These are phyloP conservation scores for Melanogrammus aeglefinus DNA, from an alignment of 2,797 vertebrate genomes.

Conservation along the genomic window DNA sequence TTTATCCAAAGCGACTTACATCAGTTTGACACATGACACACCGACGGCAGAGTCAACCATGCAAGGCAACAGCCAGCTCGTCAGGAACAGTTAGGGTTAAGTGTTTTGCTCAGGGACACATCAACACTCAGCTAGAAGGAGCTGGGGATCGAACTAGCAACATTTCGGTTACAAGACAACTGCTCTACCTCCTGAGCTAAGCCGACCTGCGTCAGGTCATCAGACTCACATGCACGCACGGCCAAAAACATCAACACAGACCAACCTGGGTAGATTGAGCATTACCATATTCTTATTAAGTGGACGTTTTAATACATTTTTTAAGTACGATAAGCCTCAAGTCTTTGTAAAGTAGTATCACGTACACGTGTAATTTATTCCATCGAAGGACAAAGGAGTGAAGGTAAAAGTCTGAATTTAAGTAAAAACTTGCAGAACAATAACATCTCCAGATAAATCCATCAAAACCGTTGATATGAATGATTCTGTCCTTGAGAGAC, in stretches of 20 bases:
- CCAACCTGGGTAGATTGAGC: neutral
- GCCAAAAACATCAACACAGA: neutral
- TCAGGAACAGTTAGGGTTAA: too few species aligned
- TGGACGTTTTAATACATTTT: neutral
- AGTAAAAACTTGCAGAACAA: neutral
- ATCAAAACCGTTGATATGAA: neutral
- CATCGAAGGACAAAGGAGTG: neutral
- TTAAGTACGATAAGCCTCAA: neutral
- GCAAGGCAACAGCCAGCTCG: too few species aligned
- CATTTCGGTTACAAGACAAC: too few species aligned
- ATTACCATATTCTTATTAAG: neutral
- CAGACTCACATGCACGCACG: neutral
- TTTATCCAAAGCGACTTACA: too few species aligned
- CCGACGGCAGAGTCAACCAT: too few species aligned
- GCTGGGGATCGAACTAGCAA: too few species aligned
- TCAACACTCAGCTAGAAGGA: too few species aligned
- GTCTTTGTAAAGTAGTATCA: neutral
- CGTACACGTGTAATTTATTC: neutral
- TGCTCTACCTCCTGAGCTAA: too few species aligned
- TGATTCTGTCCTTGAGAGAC: neutral
- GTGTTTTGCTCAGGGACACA: too few species aligned
- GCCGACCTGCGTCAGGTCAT: too few species aligned
- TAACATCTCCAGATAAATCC: neutral
- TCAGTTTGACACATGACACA: too few species aligned
- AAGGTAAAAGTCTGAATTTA: neutral